Evolutionary conservation across 2,113 vertebrate species (phyloP), one percentile per base, ranked within the genome.

Genomic region (Notarius quadriscutis): DNA sequence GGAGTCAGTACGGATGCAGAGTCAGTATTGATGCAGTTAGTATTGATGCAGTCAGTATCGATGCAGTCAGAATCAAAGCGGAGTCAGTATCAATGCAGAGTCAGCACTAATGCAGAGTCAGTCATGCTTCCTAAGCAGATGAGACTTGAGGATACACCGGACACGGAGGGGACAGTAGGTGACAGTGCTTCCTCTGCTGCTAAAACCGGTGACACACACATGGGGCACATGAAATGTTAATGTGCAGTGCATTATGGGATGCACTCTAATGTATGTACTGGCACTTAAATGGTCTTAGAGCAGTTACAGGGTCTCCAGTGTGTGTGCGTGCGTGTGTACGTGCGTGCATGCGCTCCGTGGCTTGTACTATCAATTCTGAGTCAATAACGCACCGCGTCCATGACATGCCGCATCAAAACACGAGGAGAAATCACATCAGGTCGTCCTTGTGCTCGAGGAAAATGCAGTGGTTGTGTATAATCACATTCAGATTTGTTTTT

Each of bases 321-420:
- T 57, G 77, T 55, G 75, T 53, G 9, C 27, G 22, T 53, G 79
- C 41, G 30, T 63, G 80, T 3, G 34, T 41, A 55, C 41, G 30
- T 63, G 80, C 3, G 34, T 41, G 55, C 4, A 15, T 60, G 7
- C 20, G 2, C 65, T 71, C 22, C 25, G 89, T 89, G 91, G 83
- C 41, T 17, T 85, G 89, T 81, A 84, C 90, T 93, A 94, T 94
- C 92, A 93, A 93, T 89, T 89, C 84, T 72, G 48, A 91, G 92
- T 94, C 88, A 91, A 94, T 94, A 93, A 92, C 88, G 82, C 92
- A 91, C 88, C 88, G 88, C 84, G 88, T 72, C 41, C 87, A 92
- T 93, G 93, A 93, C 94, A 92, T 92, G 91, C 92, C 87, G 91
- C 93, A 91, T 91, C 91, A 79, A 87, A 89, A 91, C 91, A 90